Base-by-base conservation (phyloP, 2,113 vertebrate genomes). In the Sander lucioperca region DNA sequence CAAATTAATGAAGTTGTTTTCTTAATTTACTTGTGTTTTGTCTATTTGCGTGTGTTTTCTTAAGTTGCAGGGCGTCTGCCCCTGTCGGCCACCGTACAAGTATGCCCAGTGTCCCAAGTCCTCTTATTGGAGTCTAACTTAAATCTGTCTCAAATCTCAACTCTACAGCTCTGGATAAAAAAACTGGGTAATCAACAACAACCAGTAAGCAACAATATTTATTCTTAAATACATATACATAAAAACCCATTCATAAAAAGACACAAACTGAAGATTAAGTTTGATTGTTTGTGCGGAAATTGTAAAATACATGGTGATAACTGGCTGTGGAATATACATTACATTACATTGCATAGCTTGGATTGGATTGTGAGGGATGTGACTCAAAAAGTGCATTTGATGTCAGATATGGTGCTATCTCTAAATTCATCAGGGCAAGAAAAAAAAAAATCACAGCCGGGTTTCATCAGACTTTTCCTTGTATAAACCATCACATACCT, bases 161-260 rank as follows among this genome's bases (percentile, higher is more conserved):
- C 33, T 27, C 47, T 19, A 23, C 5, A 30, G 14, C n/a, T 21
- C n/a, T 39, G 36, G 11, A 45, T 74, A 54, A 36, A 81, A 36
- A 81, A 18, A 61, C 11, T 45, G 15, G 80, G 61, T 85, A 33
- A 81, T 79, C 33, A 59, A 16, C 79, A 66, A 53, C 77, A 87
- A 88, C 70, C 65, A 86, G 67, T 88, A 92, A 84, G 78, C 84
- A 89, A 89, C 94, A 83, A 86, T 93, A 86, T 95, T 89, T 94
- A 93, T 93, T 94, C 80, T 89, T 93, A 91, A 93, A 95, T 94
- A 95, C 93, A 95, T 94, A 92, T 94, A 95, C 84, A 93, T 91
- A 94, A 90, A 94, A 92, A 95, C 84, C 92, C 79, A 94, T 87
- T 94, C 66, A 93, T 92, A 93, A 91, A 94, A 93, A 94, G 76